Base-by-base conservation (phyloP, 2,888 invertebrate species). In the Habrosyne pyritoides region DNA sequence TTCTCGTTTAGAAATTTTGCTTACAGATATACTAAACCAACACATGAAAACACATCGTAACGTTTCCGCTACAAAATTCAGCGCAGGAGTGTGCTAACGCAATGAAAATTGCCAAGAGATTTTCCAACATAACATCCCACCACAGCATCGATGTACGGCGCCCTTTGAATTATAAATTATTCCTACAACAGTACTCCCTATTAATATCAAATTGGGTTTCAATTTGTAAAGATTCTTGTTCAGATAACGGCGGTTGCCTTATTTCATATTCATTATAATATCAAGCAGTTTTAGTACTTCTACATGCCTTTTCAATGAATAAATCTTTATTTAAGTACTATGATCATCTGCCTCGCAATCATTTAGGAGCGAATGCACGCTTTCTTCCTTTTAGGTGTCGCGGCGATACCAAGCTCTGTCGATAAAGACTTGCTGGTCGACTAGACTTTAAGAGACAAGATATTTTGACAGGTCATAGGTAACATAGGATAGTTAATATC, bases 141-240 rank as follows among this genome's bases (percentile, higher is more conserved):
- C 42, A 8, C 42, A 42, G 18, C 14, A 42, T 18, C 42, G 42
- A 42, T 42, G 42, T 18, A 18, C 18, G 18, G 8, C 42, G 42
- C 42, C 18, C 18, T 7, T n/a, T 42, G 42, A 42, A 42, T 42
- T n/a, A 42, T 42, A 42, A 22, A 22, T 36, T 36, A 36, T 22
- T 36, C 3, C 22, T 52, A 52, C 36, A 57, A 53, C 18, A 7
- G 56, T 49, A 54, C 26, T 30, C 55, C 50, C 42, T 52, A 63
- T 63, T 59, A 60, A 59, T 61, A 42, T 42, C 14, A 42, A 4
- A 42, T 42, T 53, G 63, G 63, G 53, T 65, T 63, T 60, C 61
- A 68, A 63, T 65, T 59, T 63, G 53, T 36, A 52, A 8, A 8
- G 22, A 53, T 18, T 50, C 51, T 50, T 57, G 58, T 57, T 63